phyloP scores from a whole-genome alignment of 2,113 vertebrate genomes.

The Heteronetta atricapilla region DNA sequence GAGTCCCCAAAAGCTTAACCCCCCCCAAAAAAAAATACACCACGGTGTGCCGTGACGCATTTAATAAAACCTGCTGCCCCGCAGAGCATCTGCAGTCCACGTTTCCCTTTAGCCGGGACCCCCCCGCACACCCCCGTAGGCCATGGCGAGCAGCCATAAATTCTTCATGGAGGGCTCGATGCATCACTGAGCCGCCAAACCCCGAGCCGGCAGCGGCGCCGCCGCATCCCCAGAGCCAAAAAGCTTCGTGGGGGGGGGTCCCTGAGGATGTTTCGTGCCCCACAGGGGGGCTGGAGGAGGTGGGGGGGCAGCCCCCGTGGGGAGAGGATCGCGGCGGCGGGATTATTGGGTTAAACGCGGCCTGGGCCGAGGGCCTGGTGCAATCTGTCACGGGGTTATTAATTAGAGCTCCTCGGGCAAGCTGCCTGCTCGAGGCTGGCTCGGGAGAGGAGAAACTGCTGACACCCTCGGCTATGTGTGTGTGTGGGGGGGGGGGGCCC shows the following conservation, averaged over 20 bases:
- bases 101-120: background rate
- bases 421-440: background rate
- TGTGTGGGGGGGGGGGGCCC: rapidly evolving
- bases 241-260: too few species aligned
- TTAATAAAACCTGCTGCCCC: background rate
- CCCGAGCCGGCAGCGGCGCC: background rate
- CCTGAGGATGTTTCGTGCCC: background rate
- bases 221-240: background rate
- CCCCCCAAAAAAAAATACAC: background rate
- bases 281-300: background rate
- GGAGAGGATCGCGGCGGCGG: background rate
- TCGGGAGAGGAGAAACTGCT: background rate
- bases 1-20: background rate
- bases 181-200: background rate
- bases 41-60: background rate
- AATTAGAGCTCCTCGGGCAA: background rate
- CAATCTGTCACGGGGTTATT: background rate
- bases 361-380: background rate
- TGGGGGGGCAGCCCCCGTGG: background rate
- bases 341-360: background rate
- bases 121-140: too few species aligned
- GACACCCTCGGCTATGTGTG: background rate
- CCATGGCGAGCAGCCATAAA: background rate
- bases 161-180: background rate
- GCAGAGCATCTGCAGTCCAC: background rate